Conservation (phyloP, 2,888 invertebrate species). For the Ormyrus rosae region DNA sequence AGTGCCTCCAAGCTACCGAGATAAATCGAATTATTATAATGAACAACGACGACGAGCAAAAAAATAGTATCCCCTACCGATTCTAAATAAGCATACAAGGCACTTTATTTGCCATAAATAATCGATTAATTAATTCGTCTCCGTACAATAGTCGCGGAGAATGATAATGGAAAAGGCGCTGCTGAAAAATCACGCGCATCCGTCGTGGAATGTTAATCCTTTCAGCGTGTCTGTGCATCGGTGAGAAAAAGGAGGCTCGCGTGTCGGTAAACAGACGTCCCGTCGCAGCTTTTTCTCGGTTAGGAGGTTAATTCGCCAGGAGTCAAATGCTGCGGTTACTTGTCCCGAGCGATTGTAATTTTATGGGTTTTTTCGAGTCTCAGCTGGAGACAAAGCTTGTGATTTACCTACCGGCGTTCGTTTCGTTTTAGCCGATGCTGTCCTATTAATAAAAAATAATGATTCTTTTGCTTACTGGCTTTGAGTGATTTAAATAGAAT, state of each 20-base stretch:
- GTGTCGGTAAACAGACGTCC: not conserved
- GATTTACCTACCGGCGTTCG: no score
- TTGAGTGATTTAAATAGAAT: no score
- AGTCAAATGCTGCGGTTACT: no score
- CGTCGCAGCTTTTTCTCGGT: no score
- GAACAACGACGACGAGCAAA: not conserved
- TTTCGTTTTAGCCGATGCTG: no score
- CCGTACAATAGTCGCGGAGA: not conserved
- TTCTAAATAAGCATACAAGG: slow-evolving; percentile 9
- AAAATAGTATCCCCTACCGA: not conserved
- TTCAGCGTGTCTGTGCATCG: not conserved
- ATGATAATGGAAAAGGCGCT: not conserved
- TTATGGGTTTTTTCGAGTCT: no score
- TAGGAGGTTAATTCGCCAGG: no score
- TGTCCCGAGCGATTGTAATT: no score
- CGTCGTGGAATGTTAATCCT: slow-evolving; percentile 22
- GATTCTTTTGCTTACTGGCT: no score
- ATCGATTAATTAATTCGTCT: slow-evolving; percentile 31
- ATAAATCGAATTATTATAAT: slow-evolving; percentile 29
- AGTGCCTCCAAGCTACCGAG: not conserved
- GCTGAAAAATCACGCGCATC: slow-evolving; percentile 2
- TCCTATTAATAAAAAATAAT: no score
- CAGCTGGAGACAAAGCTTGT: no score
- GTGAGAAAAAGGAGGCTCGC: not conserved
- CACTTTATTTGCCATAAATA: slow-evolving; percentile 8